Evolutionary conservation across 2,113 vertebrate species (phyloP).

Genomic region (Oreochromis aureus): DNA sequence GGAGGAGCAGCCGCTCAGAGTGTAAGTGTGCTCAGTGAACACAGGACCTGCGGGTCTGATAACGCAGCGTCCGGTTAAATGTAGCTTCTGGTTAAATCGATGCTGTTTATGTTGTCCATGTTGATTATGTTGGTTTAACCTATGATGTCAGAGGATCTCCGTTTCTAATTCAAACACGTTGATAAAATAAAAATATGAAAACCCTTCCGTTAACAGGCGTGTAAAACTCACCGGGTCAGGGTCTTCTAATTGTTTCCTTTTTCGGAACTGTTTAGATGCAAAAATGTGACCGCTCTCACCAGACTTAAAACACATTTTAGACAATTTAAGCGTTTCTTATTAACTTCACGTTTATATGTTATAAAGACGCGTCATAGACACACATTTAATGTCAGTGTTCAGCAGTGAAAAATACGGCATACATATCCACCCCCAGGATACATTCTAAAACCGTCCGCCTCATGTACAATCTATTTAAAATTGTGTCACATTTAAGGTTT

Average conservation of each 20-base stretch:
- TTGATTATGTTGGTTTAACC: background rate
- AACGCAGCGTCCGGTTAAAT: fast-evolving
- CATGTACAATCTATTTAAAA: background rate
- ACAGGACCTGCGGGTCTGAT: background rate
- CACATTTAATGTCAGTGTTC: background rate
- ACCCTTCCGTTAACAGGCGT: background rate
- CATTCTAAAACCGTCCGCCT: background rate
- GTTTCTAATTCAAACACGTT: background rate
- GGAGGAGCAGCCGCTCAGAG: constrained; percentile 62
- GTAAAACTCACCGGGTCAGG: background rate
- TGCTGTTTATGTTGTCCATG: background rate
- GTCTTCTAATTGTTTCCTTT: background rate
- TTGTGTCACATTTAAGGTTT: background rate
- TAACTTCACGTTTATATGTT: background rate
- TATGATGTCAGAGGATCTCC: background rate
- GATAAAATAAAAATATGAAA: background rate
- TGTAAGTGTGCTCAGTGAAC: constrained; percentile 55
- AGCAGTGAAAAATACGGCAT: background rate
- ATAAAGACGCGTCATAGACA: background rate
- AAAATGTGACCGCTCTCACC: background rate
- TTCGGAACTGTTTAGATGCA: background rate
- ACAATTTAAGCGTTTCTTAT: background rate
- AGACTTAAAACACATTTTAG: background rate
- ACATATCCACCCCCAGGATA: background rate
- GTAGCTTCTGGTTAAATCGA: background rate